A percentile compares a stretch with the other conserved stretches of the same genome.
These are phyloP conservation scores for Thereuonema tuberculata DNA, from an alignment of 1,140 invertebrate species.

Conservation along the genomic window DNA sequence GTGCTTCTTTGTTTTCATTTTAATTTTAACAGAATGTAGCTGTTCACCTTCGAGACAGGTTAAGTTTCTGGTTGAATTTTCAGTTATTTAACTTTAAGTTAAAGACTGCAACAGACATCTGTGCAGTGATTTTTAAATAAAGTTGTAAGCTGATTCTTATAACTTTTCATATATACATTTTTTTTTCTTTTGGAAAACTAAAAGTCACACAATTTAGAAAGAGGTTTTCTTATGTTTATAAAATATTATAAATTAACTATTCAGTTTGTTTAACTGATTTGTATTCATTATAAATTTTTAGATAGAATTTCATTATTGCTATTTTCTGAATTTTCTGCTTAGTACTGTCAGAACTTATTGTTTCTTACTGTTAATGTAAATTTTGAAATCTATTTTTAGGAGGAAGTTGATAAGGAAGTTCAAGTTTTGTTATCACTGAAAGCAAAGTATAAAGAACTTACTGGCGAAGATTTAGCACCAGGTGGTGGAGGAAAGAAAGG, in stretches of 20 bases:
- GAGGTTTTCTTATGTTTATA: not conserved
- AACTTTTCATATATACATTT: too few species aligned
- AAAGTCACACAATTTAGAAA: not conserved
- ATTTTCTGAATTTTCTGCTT: not conserved
- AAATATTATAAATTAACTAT: not conserved
- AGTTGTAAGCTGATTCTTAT: too few species aligned
- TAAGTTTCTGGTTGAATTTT: too few species aligned
- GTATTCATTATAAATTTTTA: not conserved
- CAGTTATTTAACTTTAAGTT: too few species aligned
- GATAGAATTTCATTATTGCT: not conserved
- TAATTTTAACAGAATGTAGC: too few species aligned
- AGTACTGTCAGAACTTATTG: not conserved
- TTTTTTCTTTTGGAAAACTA: too few species aligned
- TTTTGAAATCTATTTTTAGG: not conserved
- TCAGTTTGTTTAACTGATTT: not conserved
- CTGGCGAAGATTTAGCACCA: slow-evolving; percentile 42
- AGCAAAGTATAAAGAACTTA: slow-evolving; percentile 56
- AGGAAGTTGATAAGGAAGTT: slow-evolving; percentile 34
- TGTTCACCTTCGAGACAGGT: too few species aligned
- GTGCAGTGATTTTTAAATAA: too few species aligned
- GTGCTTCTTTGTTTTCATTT: too few species aligned
- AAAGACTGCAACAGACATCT: too few species aligned
- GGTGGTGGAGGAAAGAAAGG: slow-evolving; percentile 27
- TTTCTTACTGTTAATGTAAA: not conserved
- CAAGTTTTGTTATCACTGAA: slow-evolving; percentile 59